Conservation (phyloP, 2,797 vertebrate genomes). For the Macropodus opercularis region DNA sequence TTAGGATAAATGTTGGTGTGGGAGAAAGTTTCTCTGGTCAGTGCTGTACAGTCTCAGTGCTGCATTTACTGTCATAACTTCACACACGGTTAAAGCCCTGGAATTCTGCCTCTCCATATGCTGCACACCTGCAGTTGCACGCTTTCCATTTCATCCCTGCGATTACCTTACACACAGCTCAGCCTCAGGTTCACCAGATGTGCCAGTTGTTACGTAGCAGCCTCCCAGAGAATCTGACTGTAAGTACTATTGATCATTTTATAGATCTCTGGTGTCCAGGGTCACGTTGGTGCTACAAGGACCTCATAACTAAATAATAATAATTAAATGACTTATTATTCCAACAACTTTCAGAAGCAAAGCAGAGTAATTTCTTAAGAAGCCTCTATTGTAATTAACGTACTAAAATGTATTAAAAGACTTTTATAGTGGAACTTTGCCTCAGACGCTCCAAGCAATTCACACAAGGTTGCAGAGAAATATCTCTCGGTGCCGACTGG, state of each 20-base stretch:
- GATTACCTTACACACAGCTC: neutral
- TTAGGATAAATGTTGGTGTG: neutral
- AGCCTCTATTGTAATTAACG: conserved; percentile 14
- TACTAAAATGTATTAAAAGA: conserved; percentile 20
- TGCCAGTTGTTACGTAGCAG: neutral
- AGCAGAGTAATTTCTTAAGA: conserved; percentile 6
- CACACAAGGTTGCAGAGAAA: conserved; percentile 33
- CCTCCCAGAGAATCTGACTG: conserved; percentile 22
- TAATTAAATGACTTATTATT: conserved; percentile 16
- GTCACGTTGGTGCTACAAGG: conserved; percentile 2
- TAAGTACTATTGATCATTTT: conserved; percentile 45
- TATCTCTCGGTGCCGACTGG: conserved; percentile 51
- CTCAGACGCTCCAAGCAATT: conserved; percentile 16
- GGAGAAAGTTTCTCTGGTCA: conserved; percentile 24
- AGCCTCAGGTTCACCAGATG: neutral
- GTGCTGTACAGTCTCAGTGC: conserved; percentile 34
- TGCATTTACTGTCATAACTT: conserved; percentile 75
- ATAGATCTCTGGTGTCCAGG: conserved; percentile 21
- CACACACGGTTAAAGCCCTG: conserved; percentile 54
- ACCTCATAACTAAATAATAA: neutral
- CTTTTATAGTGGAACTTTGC: conserved; percentile 15
- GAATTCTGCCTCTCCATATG: conserved; percentile 72
- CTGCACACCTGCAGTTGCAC: conserved; percentile 68
- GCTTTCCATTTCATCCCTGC: conserved; percentile 60
- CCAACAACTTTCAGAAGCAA: neutral